Evolutionary conservation across 2,113 vertebrate species (phyloP).

Genomic region (Cariama cristata): DNA sequence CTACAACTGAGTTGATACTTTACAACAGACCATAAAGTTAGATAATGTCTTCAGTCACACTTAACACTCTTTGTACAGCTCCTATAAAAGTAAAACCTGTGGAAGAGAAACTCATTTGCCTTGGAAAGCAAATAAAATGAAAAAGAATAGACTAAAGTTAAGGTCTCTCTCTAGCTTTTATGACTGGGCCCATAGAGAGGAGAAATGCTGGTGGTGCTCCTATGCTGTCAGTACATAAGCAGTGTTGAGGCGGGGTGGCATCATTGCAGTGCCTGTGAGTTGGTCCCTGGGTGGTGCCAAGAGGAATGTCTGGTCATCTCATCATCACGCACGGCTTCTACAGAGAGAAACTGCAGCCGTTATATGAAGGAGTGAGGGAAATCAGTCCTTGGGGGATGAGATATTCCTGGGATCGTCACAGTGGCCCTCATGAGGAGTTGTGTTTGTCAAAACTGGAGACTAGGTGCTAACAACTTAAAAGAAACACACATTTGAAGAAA

Average conservation of each 20-base stretch:
- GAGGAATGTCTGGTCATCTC: background rate
- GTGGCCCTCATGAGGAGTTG: background rate
- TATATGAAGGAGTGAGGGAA: fast-evolving
- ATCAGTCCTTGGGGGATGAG: background rate
- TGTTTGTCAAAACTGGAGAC: background rate
- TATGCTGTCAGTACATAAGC: background rate
- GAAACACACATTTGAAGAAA: background rate
- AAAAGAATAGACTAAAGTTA: background rate
- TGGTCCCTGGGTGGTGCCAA: background rate
- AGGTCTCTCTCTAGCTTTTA: background rate
- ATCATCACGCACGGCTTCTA: background rate
- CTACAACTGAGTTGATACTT: background rate
- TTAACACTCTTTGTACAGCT: background rate
- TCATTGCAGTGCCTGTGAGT: background rate
- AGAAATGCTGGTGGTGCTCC: background rate
- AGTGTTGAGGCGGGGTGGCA: fast-evolving
- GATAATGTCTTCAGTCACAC: background rate
- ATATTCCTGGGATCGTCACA: background rate
- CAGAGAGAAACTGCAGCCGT: background rate
- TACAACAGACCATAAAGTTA: background rate
- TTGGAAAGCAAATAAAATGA: background rate
- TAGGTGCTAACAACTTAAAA: background rate
- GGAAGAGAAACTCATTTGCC: background rate
- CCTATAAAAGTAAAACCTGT: background rate
- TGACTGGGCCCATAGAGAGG: too few relatives aligned